phyloP scores from a whole-genome alignment of 2,113 vertebrate genomes.

The Caracal caracal region DNA sequence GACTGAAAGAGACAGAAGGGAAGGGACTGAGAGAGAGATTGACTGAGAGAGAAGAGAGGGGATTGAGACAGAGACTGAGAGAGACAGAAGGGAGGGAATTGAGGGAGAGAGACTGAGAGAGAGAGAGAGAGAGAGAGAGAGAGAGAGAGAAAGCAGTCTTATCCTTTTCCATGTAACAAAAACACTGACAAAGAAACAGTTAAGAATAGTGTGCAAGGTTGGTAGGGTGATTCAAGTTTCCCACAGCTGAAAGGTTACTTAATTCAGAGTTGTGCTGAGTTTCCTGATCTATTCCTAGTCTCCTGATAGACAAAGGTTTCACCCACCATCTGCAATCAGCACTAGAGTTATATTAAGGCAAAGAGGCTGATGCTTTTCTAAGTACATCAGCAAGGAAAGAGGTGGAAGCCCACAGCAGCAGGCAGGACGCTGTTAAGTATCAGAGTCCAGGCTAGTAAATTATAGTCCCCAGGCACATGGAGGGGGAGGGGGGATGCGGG shows the following conservation, averaged over 20 bases:
- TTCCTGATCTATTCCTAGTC: constrained; percentile 76
- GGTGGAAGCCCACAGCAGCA: constrained; percentile 10
- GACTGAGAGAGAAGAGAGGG: not conserved
- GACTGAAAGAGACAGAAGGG: not conserved
- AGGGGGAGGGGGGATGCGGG: not conserved
- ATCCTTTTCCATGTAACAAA: constrained; percentile 35
- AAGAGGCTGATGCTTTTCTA: constrained; percentile 26
- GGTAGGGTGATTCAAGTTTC: constrained; percentile 72
- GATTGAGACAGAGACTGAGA: not conserved
- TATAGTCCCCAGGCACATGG: not conserved
- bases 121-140: not conserved
- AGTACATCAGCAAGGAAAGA: not conserved
- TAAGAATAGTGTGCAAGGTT: constrained; percentile 69
- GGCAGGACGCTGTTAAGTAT: not conserved
- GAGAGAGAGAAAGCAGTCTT: not conserved
- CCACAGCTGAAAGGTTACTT: constrained; percentile 73
- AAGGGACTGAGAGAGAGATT: not conserved
- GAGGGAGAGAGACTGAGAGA: not conserved
- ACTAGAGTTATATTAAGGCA: constrained; percentile 60
- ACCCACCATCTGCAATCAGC: constrained; percentile 73
- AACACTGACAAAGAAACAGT: constrained; percentile 55
- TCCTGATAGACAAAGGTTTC: constrained; percentile 74
- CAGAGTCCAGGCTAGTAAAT: constrained; percentile 1
- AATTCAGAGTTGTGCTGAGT: constrained; percentile 71
- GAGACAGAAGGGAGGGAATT: not conserved